Evolutionary conservation across 2,888 invertebrate species (phyloP), one percentile per base, ranked within the genome.

Genomic region (Diarsia dahlii): DNA sequence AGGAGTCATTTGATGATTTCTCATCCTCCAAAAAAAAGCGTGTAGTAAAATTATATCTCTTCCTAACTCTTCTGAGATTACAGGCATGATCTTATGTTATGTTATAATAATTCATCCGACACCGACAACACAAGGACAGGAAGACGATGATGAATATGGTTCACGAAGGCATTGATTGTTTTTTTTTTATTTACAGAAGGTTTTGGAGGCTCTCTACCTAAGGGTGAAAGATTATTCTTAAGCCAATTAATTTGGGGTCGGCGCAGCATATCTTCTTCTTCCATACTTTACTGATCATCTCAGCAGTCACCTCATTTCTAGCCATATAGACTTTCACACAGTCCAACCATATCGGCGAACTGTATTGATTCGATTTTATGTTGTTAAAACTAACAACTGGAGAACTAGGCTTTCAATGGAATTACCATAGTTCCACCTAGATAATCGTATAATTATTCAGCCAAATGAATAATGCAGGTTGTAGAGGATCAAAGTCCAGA

Each of bases 401-500:
- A 52, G 15, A 48, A 34, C 28, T 28, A 68, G 20, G 20, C 52
- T 45, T 62, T 46, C 34, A 48, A 15, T 50, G 13, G n/a, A 50
- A 45, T 74, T 13, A 34, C 13, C 18, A 50, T 60, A 45, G 12
- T 68, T 60, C 45, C 9, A 68, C 28, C 39, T 56, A 23, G 56
- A 48, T 48, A 28, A 48, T 34, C 34, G 23, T 23, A 54, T 13
- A 23, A 39, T 50, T 58, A 39, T 71, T 71, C 28, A 39, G 39
- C 5, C 2, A 52, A 46, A n/a, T 65, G 0, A 48, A n/a, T 62
- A 1, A 23, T 12, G 12, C 34, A 23, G 20, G 2, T 10, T 13
- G 2, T 23, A 4, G 3, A 15, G 23, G 52, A 62, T 72, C 56
- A 72, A 70, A 80, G 71, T 71, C 39, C 28, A 45, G 5, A 34